phyloP scores from a whole-genome alignment of 2,797 vertebrate genomes.

The Diglossa cyanea region DNA sequence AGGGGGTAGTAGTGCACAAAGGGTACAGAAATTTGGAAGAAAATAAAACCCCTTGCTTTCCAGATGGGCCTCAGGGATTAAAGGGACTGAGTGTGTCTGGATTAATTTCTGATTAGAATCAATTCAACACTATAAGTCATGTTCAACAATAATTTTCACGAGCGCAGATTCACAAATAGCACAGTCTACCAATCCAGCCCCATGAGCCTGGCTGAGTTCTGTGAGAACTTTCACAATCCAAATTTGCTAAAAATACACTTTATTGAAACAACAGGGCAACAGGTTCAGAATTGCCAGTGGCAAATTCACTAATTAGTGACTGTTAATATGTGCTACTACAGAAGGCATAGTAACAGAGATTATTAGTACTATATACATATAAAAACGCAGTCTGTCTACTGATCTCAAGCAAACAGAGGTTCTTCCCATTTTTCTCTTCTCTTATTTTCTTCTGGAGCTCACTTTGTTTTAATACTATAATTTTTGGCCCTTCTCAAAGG shows the following conservation, averaged over 20 bases:
- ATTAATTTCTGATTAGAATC: background rate
- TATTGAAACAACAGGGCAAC: background rate
- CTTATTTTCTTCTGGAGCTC: background rate
- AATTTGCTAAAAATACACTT: background rate
- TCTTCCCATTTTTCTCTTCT: accelerated
- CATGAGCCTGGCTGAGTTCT: background rate
- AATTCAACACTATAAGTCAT: background rate
- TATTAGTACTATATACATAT: background rate
- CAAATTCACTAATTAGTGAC: background rate
- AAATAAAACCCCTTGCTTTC: background rate
- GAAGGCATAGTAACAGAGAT: background rate
- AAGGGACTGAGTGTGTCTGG: background rate
- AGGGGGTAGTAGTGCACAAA: background rate
- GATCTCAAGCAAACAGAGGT: background rate
- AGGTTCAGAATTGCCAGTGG: background rate
- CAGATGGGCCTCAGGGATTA: background rate
- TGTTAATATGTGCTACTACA: background rate
- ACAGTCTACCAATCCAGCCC: background rate
- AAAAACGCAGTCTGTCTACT: too few species aligned
- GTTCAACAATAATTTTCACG: accelerated
- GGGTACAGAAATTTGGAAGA: background rate
- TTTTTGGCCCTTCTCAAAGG: background rate
- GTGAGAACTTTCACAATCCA: background rate
- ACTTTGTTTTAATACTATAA: background rate
- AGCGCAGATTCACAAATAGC: background rate